Evolutionary conservation across 2,888 invertebrate genomes (phyloP), one percentile per base, ranked within the genome.

Genomic region (Drosophila rubida): DNA sequence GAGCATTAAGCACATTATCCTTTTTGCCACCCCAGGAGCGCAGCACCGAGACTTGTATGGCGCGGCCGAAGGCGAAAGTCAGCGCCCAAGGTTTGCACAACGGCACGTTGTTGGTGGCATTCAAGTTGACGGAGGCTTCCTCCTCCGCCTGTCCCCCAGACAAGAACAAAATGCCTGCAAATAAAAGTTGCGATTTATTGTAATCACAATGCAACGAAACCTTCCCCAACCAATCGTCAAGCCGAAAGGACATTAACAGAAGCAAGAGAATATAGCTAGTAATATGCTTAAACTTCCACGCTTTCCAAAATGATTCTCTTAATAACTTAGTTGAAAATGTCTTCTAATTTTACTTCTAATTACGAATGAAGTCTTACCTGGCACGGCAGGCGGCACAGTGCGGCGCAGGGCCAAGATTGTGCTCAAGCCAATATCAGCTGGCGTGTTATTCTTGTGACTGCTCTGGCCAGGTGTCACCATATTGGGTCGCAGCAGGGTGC

Each of bases 91-190:
- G 99, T 93, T 97, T 97, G 93, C 96, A 96, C 69, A 95, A 94
- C 8, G 94, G 93, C 74, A 94, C 95, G 69, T 95, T 95, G 93
- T 99, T 99, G 93, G 99, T 98, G 81, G 98, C 98, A 92, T 98
- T 97, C 93, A 99, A 94, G 92, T 99, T 96, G 55, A 98, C 95
- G 0, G 99, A 96, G 7, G 99, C 99, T 87, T 99, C 99, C 90
- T 98, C 98, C 91, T 99, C 99, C 54, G 98, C 97, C 92, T 99
- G 99, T 67, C 99, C 99, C 78, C 99, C 99, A 75, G 98, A 99
- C 87, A 99, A 94, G 95, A 99, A 99, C 69, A 97, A 96, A 73
- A 99, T 93, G 85, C 99, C 98, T 96, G 23, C 1, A 4, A 32
- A 32, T n/a, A 27, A 27, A 27, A 19, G 19, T 27, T 39, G 7